Conservation (phyloP, 2,888 invertebrate genomes). For the Abrostola triplasia region DNA sequence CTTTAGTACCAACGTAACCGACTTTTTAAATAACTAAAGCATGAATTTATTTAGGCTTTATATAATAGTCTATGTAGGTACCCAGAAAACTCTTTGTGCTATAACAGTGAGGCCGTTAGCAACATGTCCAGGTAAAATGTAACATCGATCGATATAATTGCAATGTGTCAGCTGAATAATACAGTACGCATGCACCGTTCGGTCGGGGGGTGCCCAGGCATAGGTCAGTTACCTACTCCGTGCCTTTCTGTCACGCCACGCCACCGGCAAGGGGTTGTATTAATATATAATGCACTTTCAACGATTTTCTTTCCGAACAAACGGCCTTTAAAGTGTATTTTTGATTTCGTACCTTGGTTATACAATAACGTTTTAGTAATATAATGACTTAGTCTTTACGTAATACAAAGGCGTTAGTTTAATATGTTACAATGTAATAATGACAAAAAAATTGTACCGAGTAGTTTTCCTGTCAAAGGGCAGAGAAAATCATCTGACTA, state of each 20-base stretch:
- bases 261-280: slow-evolving; percentile 27
- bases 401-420: not conserved
- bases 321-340: not conserved
- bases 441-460: too few relatives aligned
- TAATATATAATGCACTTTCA: slow-evolving; percentile 41
- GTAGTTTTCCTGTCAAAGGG: too few relatives aligned
- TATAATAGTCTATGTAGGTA: not conserved
- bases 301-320: slow-evolving; percentile 25
- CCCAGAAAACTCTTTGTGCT: not conserved
- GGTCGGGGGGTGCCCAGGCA: slow-evolving; percentile 66
- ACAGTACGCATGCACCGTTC: slow-evolving; percentile 76
- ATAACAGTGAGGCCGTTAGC: slow-evolving; percentile 4
- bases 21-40: slow-evolving; percentile 9
- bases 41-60: not conserved
- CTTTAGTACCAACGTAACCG: slow-evolving; percentile 11
- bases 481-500: too few relatives aligned
- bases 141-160: slow-evolving; percentile 71
- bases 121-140: slow-evolving; percentile 34
- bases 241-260: slow-evolving; percentile 47
- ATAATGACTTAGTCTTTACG: not conserved
- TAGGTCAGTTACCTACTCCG: slow-evolving; percentile 78
- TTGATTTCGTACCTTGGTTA: not conserved
- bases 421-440: too few relatives aligned
- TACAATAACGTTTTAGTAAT: not conserved
- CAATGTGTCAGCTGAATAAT: slow-evolving; percentile 69